phyloP scores from a whole-genome alignment of 2,113 vertebrate species.

The Tetrao urogallus region DNA sequence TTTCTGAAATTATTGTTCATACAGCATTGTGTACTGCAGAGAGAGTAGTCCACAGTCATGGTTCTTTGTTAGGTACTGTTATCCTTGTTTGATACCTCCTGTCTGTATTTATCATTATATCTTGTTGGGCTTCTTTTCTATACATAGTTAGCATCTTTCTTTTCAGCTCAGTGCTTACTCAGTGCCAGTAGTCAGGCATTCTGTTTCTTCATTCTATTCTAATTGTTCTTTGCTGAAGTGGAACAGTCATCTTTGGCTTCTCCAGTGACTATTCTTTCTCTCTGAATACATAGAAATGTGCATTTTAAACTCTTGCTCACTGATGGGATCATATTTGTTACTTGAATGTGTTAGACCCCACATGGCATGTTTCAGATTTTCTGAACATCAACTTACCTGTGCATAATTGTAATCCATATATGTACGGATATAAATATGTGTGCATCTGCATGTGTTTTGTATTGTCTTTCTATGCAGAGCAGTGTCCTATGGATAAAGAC shows the following conservation, averaged over 20 bases:
- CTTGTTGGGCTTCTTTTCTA: neutral
- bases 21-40: neutral
- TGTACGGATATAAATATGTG: neutral
- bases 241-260: neutral
- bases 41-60: neutral
- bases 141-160: neutral
- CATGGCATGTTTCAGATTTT: neutral
- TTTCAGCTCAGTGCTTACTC: neutral
- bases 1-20: neutral
- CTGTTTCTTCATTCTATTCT: neutral
- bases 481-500: neutral
- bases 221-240: neutral
- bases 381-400: neutral
- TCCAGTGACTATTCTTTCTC: neutral
- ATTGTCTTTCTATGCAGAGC: neutral
- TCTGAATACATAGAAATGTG: neutral
- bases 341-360: neutral
- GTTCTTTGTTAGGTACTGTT: neutral
- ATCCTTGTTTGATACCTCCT: neutral
- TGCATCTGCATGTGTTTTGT: fast-evolving
- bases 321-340: neutral
- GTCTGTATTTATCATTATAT: neutral
- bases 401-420: neutral
- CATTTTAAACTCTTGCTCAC: neutral
- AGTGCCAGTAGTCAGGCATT: neutral